Evolutionary conservation across 1,140 invertebrate genomes (phyloP).

Genomic region (Apis dorsata): DNA sequence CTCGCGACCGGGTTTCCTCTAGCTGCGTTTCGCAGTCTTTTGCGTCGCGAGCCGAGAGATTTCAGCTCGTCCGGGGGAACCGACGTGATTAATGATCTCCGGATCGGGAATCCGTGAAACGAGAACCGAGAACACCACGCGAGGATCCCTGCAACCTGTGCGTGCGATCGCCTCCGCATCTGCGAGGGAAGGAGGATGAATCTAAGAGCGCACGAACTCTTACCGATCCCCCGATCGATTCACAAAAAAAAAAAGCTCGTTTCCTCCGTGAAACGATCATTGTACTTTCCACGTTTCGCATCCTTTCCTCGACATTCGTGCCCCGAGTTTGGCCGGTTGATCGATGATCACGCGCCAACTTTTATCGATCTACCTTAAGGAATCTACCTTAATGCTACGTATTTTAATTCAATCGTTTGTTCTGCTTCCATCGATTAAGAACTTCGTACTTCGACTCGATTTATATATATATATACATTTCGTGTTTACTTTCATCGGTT

Average conservation of each 20-base stretch:
- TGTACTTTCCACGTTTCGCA: neutral
- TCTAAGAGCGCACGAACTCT: neutral
- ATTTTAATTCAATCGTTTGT: too few relatives aligned
- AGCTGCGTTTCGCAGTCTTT: conserved; percentile 47
- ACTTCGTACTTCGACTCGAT: too few relatives aligned
- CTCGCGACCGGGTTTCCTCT: conserved; percentile 62
- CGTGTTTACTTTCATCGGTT: too few relatives aligned
- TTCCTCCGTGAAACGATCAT: neutral
- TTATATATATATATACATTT: too few relatives aligned
- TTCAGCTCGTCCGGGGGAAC: conserved; percentile 9
- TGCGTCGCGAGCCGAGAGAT: conserved; percentile 23
- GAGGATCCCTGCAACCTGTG: conserved; percentile 17
- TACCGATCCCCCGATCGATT: neutral
- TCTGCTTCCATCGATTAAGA: too few relatives aligned
- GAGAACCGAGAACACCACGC: conserved; percentile 22
- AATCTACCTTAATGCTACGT: too few relatives aligned
- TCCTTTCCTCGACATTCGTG: neutral
- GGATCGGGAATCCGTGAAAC: conserved; percentile 18
- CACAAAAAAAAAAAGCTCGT: neutral
- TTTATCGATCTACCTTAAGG: too few relatives aligned
- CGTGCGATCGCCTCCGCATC: conserved; percentile 12
- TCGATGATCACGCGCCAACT: too few relatives aligned
- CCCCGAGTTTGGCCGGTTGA: too few relatives aligned
- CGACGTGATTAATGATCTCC: conserved; percentile 24
- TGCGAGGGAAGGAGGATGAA: neutral